Evolutionary conservation across 2,113 vertebrate species (phyloP).

Genomic region (Blennius ocellaris): DNA sequence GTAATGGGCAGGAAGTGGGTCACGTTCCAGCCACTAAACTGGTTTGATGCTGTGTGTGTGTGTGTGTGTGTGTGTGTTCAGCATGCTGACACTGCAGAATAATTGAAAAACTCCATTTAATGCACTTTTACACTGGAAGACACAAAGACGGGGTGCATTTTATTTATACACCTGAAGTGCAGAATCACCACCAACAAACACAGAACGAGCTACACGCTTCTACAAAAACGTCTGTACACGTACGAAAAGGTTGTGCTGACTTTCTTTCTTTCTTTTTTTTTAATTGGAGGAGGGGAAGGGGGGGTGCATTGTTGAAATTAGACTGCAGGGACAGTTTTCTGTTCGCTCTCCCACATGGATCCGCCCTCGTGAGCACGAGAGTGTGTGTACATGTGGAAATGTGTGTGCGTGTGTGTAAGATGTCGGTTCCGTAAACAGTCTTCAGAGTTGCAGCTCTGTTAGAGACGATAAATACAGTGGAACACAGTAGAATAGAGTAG

Average conservation of each 20-base stretch:
- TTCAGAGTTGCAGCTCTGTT: constrained; percentile 6
- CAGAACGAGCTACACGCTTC: constrained; percentile 32
- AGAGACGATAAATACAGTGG: constrained; percentile 36
- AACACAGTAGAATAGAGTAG: constrained; percentile 38
- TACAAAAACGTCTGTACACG: constrained; percentile 69
- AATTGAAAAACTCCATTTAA: too few species aligned
- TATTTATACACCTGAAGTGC: constrained; percentile 55
- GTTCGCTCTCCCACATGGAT: too few species aligned
- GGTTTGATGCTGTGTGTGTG: too few species aligned
- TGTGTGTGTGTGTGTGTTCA: too few species aligned
- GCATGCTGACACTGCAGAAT: neutral
- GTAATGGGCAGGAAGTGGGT: neutral
- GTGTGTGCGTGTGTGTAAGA: too few species aligned
- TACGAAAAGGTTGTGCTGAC: constrained; percentile 73
- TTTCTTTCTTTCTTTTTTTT: constrained; percentile 2
- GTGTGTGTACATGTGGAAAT: too few species aligned
- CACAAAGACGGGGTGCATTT: constrained; percentile 30
- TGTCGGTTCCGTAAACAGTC: neutral
- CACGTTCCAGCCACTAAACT: too few species aligned
- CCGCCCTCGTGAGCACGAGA: too few species aligned
- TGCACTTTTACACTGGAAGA: too few species aligned
- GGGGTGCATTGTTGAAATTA: too few species aligned
- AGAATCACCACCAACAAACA: constrained; percentile 52
- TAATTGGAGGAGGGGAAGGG: neutral
- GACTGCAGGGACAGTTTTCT: too few species aligned